Percentiles rank a stretch among this genome's conserved stretches.
These are phyloP conservation scores for Bufotes viridis DNA, from an alignment of 2,797 vertebrate genomes.

Conservation along the genomic window DNA sequence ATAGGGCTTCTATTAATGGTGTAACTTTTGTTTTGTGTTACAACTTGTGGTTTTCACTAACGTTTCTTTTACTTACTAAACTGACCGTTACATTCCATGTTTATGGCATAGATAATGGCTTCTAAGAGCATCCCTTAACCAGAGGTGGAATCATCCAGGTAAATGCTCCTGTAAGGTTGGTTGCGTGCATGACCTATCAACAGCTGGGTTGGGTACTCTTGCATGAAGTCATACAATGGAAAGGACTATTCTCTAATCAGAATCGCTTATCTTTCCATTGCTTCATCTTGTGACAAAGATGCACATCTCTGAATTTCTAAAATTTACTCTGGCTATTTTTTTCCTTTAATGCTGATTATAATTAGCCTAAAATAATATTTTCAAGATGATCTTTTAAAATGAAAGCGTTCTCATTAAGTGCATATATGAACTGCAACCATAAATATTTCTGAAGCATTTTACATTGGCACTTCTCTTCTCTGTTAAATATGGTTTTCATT, in stretches of 20 bases:
- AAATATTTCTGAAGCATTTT: background rate
- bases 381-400: background rate
- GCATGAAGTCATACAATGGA: conserved; percentile 72
- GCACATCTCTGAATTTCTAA: conserved; percentile 61
- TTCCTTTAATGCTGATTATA: background rate
- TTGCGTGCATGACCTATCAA: conserved; percentile 75
- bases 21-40: conserved; percentile 1
- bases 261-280: conserved; percentile 68
- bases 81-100: conserved; percentile 81
- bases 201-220: conserved; percentile 70
- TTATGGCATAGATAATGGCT: conserved; percentile 93
- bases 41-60: conserved; percentile 65
- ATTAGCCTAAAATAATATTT: background rate
- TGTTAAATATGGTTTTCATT: background rate
- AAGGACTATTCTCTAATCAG: conserved; percentile 69
- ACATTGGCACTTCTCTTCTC: background rate
- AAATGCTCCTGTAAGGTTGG: conserved; percentile 75
- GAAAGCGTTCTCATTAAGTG: background rate
- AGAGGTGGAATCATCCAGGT: conserved; percentile 84
- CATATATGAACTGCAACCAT: background rate
- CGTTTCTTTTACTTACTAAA: conserved; percentile 71
- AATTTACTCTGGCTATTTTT: conserved; percentile 13
- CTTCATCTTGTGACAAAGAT: conserved; percentile 64
- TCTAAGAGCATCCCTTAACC: conserved; percentile 84
- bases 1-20: background rate